Conservation (phyloP, 2,888 invertebrate species). For the Nasonia oneida region DNA sequence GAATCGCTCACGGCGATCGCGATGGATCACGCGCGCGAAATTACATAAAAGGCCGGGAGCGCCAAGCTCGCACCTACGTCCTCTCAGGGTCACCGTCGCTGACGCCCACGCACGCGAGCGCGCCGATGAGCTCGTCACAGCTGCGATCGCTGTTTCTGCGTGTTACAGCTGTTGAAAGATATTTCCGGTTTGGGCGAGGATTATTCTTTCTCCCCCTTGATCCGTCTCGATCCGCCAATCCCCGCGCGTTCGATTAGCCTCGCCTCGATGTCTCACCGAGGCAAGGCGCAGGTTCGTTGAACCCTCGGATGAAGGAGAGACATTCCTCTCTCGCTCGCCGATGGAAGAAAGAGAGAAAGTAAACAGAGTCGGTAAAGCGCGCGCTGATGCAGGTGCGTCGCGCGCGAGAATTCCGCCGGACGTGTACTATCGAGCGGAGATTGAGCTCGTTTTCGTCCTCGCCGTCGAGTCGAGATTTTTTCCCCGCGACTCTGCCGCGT, state of each 20-base stretch:
- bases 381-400: conserved; percentile 32
- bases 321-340: neutral
- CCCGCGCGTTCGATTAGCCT: neutral
- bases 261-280: neutral
- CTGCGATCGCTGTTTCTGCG: neutral
- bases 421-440: conserved; percentile 21
- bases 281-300: conserved; percentile 51
- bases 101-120: conserved; percentile 3
- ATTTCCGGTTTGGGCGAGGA: too few species aligned
- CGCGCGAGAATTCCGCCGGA: conserved; percentile 8
- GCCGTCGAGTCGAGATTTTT: neutral
- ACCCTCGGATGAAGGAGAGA: conserved; percentile 5
- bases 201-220: too few species aligned
- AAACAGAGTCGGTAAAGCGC: conserved; percentile 40
- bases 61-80: conserved; percentile 63
- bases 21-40: conserved; percentile 61
- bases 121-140: neutral
- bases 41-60: conserved; percentile 83
- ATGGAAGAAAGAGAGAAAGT: conserved; percentile 55
- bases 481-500: neutral
- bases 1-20: neutral
- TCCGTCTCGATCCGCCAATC: neutral
- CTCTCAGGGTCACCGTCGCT: conserved; percentile 64
- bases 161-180: too few species aligned
- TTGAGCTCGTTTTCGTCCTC: conserved; percentile 38